A percentile compares a stretch with the other conserved stretches of the same genome.
These are phyloP conservation scores for Etia nguti DNA, from an alignment of 2,113 vertebrate genomes.

Conservation along the genomic window DNA sequence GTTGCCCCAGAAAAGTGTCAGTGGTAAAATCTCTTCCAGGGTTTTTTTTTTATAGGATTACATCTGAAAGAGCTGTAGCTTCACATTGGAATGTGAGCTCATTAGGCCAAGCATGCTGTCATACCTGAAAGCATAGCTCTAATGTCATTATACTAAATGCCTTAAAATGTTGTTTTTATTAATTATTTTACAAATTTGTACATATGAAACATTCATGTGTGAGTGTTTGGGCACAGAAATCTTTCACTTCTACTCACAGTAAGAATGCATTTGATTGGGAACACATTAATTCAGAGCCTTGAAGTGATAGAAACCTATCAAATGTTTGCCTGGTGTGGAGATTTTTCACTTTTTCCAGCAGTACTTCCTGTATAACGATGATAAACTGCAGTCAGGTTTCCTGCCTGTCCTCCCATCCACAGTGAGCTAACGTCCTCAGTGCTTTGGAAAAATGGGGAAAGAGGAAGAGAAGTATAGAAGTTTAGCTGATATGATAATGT, in stretches of 20 bases:
- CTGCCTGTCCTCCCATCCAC: conserved; percentile 31
- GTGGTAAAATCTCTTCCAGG: neutral
- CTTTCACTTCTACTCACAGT: neutral
- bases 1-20: neutral
- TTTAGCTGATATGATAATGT: neutral
- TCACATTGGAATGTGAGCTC: neutral
- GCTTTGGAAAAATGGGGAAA: conserved; percentile 6
- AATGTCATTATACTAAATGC: neutral
- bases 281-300: neutral
- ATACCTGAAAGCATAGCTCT: neutral
- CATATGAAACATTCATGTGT: neutral
- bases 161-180: neutral
- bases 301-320: neutral
- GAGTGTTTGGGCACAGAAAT: neutral
- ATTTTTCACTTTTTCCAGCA: conserved; percentile 8
- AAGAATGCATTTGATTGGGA: neutral
- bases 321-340: neutral
- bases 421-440: conserved; percentile 33
- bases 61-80: neutral
- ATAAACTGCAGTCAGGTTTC: conserved; percentile 35
- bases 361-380: conserved; percentile 27
- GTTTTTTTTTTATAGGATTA: neutral
- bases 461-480: neutral
- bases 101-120: neutral
- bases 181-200: neutral